Percentiles rank a stretch among this genome's conserved stretches.
These are phyloP conservation scores for Casuarius casuarius DNA, from an alignment of 2,113 vertebrate species.

Conservation along the genomic window DNA sequence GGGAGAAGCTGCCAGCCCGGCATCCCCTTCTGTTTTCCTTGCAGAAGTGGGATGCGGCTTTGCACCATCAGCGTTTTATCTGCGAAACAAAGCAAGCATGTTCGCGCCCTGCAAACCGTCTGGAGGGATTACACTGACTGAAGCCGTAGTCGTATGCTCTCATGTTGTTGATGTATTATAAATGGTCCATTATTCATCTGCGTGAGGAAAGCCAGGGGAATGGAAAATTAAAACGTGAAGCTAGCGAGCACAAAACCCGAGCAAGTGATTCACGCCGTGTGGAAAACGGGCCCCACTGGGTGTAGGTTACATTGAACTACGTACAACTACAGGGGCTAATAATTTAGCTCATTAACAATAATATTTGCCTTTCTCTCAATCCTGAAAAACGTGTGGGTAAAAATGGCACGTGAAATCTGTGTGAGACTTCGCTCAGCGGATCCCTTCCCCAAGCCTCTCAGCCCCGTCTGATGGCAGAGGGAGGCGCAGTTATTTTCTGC, in stretches of 20 bases:
- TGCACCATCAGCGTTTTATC: not conserved
- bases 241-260: not conserved
- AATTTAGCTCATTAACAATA: not conserved
- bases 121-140: not conserved
- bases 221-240: conserved; percentile 39
- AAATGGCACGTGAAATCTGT: accelerated
- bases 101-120: not conserved
- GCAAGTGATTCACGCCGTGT: conserved; percentile 24
- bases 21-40: not conserved
- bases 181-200: not conserved
- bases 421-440: not conserved
- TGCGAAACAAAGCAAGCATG: not conserved
- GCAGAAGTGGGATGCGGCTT: conserved; percentile 1
- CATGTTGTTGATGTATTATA: not conserved
- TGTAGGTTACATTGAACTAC: not conserved
- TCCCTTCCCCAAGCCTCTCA: not conserved
- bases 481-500: not conserved
- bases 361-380: not conserved
- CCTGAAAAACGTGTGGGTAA: not conserved
- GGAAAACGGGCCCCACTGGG: conserved; percentile 14
- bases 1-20: conserved; percentile 25
- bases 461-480: not conserved
- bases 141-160: not conserved
- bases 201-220: conserved; percentile 10
- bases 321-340: not conserved